These are phyloP conservation scores for Scarus forsteni DNA, from an alignment of 2,797 vertebrate species.

Conservation along the genomic window DNA sequence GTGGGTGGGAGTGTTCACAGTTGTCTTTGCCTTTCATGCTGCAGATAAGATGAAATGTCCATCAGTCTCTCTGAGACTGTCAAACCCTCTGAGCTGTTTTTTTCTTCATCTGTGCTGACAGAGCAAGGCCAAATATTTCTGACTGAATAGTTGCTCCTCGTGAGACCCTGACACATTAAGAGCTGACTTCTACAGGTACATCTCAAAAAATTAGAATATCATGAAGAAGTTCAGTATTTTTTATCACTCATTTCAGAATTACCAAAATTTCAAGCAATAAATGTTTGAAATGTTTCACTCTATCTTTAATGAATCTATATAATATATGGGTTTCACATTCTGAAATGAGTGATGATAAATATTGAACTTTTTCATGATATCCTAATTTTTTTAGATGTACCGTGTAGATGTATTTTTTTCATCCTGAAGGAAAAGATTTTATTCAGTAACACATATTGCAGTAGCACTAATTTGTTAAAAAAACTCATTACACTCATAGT, in stretches of 20 bases:
- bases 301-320: too few species aligned
- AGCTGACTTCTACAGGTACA: conserved; percentile 13
- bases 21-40: conserved; percentile 27
- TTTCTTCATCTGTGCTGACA: conserved; percentile 30
- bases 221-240: too few species aligned
- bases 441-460: conserved; percentile 1
- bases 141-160: conserved; percentile 15
- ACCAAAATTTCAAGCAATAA: too few species aligned
- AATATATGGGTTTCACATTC: too few species aligned
- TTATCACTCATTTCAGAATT: too few species aligned
- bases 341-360: too few species aligned
- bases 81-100: conserved; percentile 13
- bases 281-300: too few species aligned
- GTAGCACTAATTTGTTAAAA: conserved; percentile 4
- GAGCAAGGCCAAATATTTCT: background rate
- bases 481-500: conserved; percentile 38
- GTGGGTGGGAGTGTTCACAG: conserved; percentile 20
- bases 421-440: conserved; percentile 14
- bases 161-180: conserved; percentile 3
- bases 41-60: conserved; percentile 46
- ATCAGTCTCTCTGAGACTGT: conserved; percentile 22
- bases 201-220: too few species aligned
- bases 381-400: too few species aligned
- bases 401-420: conserved; percentile 16
- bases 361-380: too few species aligned